Evolutionary conservation across 1,140 invertebrate genomes (phyloP), one percentile per base, ranked within the genome.

Genomic region (Polypedilum pembai): DNA sequence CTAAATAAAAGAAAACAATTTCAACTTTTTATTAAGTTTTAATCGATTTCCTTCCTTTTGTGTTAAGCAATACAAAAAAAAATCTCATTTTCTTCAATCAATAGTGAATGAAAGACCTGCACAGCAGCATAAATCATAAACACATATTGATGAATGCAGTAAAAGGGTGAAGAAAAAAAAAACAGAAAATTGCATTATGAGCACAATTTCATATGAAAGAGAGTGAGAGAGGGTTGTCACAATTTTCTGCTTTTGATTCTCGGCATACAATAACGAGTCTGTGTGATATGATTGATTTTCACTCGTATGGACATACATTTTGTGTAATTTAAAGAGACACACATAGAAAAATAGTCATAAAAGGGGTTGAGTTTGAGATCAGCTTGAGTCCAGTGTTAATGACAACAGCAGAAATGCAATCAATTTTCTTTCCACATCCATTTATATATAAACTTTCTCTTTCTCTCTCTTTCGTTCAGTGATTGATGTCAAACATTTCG

Each of bases 21-120:
- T 69, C 10, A 21, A 15, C 45, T 18, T 69, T 69, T 69, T 69
- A 69, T 69, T 69, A 18, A 69, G 65, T 69, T 69, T 69, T 69
- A 69, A 69, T 69, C 65, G 65, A 69, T 69, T 69, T 69, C 65
- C 65, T 69, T 69, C 18, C 8, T 18, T 56, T 12, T 56, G 45
- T 33, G 24, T 33, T 33, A 33, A 33, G 24, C n/a, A n/a, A n/a
- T 33, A 33, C 24, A 33, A 33, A 33, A 33, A 33, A 33, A 33
- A 33, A 33, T 33, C 24, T 33, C 24, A 33, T 33, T 33, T 33
- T 33, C 24, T 33, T 33, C 5, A 33, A 33, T 33, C 24, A 33
- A 33, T 33, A 33, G 24, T 3, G 24, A 33, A 33, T 33, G 24
- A 33, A 33, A 33, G 24, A 33, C 24, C 24, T 33, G 24, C 24